Base-by-base conservation (phyloP, 2,888 invertebrate genomes). In the Noctua comes region DNA sequence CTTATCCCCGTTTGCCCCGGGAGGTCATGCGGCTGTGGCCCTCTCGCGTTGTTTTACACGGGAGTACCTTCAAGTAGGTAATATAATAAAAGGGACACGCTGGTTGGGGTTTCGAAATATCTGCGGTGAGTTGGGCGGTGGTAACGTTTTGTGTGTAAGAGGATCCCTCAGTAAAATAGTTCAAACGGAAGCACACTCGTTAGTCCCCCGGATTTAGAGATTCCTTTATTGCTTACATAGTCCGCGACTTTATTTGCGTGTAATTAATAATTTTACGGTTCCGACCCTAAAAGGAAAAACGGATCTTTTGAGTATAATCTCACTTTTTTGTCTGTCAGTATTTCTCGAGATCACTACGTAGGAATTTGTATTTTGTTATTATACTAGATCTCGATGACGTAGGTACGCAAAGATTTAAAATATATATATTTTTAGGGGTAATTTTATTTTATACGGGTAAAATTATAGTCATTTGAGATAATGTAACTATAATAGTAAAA, bases 1-100 rank as follows among this genome's bases (percentile, higher is more conserved):
- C 93, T 95, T 93, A 93, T 94, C 95, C 95, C 95, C 93, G 93
- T 93, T 95, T 95, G 95, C 96, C 96, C 95, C 95, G 94, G 95
- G 96, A 96, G 96, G 96, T 95, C 95, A 95, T 95, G 94, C 94
- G 94, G 93, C 91, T 91, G 91, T 88, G 92, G 93, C 94, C 93
- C 94, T 93, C 91, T 91, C 90, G 87, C 83, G 89, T 89, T 93
- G 91, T 92, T 91, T 88, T 92, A 93, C 92, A 94, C 93, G 90
- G 88, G 91, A 92, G 92, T 93, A 93, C 92, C 92, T 93, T 93
- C 92, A 91, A 94, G 93, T 93, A 93, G 88, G 88, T 91, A 87
- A 88, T 88, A 89, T 92, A 92, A 93, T 93, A 85, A 93, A 93
- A 93, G 93, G 93, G 94, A 94, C 93, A 93, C 89, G 91, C 90